Evolutionary conservation across 2,113 vertebrate species (phyloP).

Genomic region (Caranx melampygus): DNA sequence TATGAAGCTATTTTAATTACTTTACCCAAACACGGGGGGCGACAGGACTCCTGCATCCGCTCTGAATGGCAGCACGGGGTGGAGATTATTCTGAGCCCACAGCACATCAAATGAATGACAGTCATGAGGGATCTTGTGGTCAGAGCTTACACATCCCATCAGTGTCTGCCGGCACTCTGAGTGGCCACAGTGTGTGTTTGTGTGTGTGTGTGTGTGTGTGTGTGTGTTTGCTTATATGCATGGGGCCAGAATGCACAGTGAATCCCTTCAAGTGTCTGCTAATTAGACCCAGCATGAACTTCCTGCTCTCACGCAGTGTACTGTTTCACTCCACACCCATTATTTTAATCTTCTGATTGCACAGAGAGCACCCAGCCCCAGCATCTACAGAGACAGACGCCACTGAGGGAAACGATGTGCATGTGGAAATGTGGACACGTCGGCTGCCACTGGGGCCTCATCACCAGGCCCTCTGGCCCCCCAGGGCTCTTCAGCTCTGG

Average conservation of each 20-base stretch:
- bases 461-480: conserved; percentile 63
- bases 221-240: conserved; percentile 42
- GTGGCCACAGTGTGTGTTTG: conserved; percentile 16
- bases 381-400: conserved; percentile 81
- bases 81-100: conserved; percentile 62
- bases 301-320: conserved; percentile 80
- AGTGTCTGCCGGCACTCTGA: conserved; percentile 41
- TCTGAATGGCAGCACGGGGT: conserved; percentile 58
- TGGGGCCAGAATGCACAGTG: conserved; percentile 73
- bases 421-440: conserved; percentile 72
- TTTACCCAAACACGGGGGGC: conserved; percentile 63
- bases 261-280: conserved; percentile 84
- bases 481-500: conserved; percentile 57
- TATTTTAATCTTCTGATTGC: conserved; percentile 89
- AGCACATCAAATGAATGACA: conserved; percentile 76
- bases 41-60: conserved; percentile 45
- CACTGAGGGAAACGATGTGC: conserved; percentile 65
- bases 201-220: too few relatives aligned
- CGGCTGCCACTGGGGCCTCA: conserved; percentile 76
- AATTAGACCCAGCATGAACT: conserved; percentile 89
- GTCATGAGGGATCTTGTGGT: conserved; percentile 73
- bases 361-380: conserved; percentile 76
- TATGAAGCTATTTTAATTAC: conserved; percentile 81
- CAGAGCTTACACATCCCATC: conserved; percentile 41
- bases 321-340: conserved; percentile 85